Evolutionary conservation across 1,140 invertebrate species (phyloP), one percentile per base, ranked within the genome.

Genomic region (Apis dorsata): DNA sequence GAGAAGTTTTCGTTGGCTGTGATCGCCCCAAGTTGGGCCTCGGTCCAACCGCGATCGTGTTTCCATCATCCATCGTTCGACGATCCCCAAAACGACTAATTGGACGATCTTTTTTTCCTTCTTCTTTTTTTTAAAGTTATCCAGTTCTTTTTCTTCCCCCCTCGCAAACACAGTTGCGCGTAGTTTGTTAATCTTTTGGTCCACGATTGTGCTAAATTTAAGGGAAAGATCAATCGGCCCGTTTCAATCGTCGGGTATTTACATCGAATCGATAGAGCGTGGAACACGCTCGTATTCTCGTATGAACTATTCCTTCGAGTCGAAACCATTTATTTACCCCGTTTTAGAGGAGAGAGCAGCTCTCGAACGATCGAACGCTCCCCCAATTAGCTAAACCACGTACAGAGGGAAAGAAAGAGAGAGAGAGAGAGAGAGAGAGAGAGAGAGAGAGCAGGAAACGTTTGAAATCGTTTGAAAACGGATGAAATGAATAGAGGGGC

Each of bases 301-400:
- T 24, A 21, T 24, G 11, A 34, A 62, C 17, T n/a, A 11, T 53
- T 49, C 12, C 44, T 60, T 17, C 10, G 17, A 51, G 68, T 28
- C 3, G 34, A 44, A 21, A 49, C 9, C 7, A 21, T 34, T 28
- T 68, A 24, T 71, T 17, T 44, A 44, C 34, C 34, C 34, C 13
- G n/a, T 15, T 55, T 78, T 68, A n/a, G n/a, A 51, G 15, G 13
- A 7, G 5, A 3, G n/a, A 78, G 63, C 65, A 34, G 44, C 13
- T 8, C 60, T 70, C 79, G 10, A 34, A 59, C 60, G 15, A 34
- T 79, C 72, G 55, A 82, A 78, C 62, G 53, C 28, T 60, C 55
- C 62, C 69, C 34, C 68, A 85, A 88, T 88, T 87, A 88, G 74
- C 77, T 63, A 21, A 68, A 44, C 53, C 71, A 70, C 62, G 24